These are phyloP conservation scores for Perca schrenkii DNA, from an alignment of 2,113 vertebrate species.

Conservation along the genomic window DNA sequence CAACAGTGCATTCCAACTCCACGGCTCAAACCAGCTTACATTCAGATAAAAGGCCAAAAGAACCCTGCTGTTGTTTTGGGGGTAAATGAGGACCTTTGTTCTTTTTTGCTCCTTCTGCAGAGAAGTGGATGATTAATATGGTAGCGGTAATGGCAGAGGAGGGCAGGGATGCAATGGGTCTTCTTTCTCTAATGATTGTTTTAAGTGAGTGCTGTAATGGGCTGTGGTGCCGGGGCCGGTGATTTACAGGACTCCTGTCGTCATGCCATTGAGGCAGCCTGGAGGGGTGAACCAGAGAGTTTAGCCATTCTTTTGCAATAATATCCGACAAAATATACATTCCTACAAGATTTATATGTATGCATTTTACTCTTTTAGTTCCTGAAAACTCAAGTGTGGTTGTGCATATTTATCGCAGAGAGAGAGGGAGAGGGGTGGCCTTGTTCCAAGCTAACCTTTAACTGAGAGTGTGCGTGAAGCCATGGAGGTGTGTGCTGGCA, in stretches of 20 bases:
- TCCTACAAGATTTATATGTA: conserved; percentile 10
- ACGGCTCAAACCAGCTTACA: conserved; percentile 25
- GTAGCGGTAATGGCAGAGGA: conserved; percentile 70
- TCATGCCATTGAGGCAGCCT: conserved; percentile 31
- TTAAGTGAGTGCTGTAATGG: conserved; percentile 83
- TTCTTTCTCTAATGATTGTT: conserved; percentile 82
- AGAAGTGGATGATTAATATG: conserved; percentile 70
- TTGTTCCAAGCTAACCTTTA: conserved; percentile 71
- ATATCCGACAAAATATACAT: conserved; percentile 24
- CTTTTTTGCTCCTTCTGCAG: conserved; percentile 46
- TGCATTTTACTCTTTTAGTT: conserved; percentile 31
- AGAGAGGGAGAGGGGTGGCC: conserved; percentile 40
- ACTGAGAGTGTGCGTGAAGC: conserved; percentile 54
- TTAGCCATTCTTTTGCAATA: conserved; percentile 14
- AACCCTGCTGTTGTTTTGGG: conserved; percentile 45
- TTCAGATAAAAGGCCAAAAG: conserved; percentile 46
- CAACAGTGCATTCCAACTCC: conserved; percentile 10
- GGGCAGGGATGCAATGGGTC: conserved; percentile 71
- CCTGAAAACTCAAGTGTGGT: conserved; percentile 30
- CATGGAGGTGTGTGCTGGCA: conserved; percentile 51
- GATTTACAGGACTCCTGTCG: conserved; percentile 67
- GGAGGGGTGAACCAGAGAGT: conserved; percentile 25
- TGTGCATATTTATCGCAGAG: conserved; percentile 52
- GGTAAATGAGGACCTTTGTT: conserved; percentile 63
- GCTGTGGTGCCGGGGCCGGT: conserved; percentile 56